phyloP scores from a whole-genome alignment of 1,140 invertebrate genomes.

The Dreissena rostriformis region DNA sequence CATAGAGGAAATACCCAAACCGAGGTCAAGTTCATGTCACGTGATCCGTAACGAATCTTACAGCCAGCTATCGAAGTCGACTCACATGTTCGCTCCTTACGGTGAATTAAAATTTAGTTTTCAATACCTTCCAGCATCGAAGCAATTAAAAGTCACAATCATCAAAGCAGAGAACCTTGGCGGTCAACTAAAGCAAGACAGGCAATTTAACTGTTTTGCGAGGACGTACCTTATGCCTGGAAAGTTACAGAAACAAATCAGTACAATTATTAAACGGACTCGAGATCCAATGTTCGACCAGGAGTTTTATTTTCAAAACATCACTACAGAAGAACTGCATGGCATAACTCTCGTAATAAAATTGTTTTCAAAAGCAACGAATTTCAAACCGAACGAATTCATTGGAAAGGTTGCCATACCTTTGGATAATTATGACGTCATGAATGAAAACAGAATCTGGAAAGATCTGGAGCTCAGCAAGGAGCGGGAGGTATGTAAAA shows the following conservation, averaged over 20 bases:
- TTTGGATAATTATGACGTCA: slow-evolving; percentile 74
- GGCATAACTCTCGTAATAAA: slow-evolving; percentile 72
- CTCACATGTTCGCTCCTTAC: slow-evolving; percentile 63
- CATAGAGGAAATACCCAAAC: slow-evolving; percentile 29
- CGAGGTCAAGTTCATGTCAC: slow-evolving; percentile 58
- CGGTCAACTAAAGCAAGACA: slow-evolving; percentile 65
- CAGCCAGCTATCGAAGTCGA: background rate
- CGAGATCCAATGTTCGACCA: slow-evolving; percentile 74
- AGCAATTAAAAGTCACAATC: slow-evolving; percentile 72
- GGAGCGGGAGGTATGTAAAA: slow-evolving; percentile 69
- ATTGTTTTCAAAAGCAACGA: slow-evolving; percentile 72
- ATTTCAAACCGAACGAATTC: slow-evolving; percentile 73
- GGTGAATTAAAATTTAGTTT: slow-evolving; percentile 79
- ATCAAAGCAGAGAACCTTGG: slow-evolving; percentile 75
- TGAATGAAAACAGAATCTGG: slow-evolving; percentile 79
- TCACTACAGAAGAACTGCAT: slow-evolving; percentile 70
- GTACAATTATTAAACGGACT: slow-evolving; percentile 73
- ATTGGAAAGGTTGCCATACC: slow-evolving; percentile 74
- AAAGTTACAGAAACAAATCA: slow-evolving; percentile 76
- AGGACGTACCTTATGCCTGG: slow-evolving; percentile 76
- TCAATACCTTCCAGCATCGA: slow-evolving; percentile 71
- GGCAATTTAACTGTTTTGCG: slow-evolving; percentile 66
- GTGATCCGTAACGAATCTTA: slow-evolving; percentile 16
- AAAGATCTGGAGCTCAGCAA: slow-evolving; percentile 73
- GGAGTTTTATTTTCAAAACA: slow-evolving; percentile 74